Percentiles rank a stretch among this genome's conserved stretches.
Conservation (phyloP, 2,113 vertebrate genomes). For the Cygnus atratus region DNA sequence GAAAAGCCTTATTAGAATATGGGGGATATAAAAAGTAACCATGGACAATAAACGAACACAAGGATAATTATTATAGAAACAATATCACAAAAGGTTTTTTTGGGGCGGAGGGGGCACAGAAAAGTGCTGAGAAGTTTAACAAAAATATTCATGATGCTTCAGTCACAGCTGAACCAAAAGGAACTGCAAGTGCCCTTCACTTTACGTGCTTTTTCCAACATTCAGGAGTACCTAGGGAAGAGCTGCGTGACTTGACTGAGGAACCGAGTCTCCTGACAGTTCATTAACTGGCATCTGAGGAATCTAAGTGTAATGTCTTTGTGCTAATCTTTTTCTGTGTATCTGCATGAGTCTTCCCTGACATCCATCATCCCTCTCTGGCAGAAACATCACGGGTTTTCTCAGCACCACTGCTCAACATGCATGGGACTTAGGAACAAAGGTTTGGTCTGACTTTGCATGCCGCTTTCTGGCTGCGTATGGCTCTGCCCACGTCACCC, state of each 20-base stretch:
- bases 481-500: neutral
- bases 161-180: neutral
- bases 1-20: neutral
- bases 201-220: neutral
- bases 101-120: neutral
- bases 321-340: neutral
- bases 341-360: neutral
- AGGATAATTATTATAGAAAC: neutral
- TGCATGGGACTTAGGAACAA: neutral
- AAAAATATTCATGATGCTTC: neutral
- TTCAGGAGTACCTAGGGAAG: constrained; percentile 23
- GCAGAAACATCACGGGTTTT: constrained; percentile 20
- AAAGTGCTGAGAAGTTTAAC: neutral
- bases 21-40: neutral
- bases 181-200: neutral
- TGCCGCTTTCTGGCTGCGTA: neutral
- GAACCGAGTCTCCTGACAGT: constrained; percentile 27
- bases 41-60: neutral
- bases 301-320: constrained; percentile 2
- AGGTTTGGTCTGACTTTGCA: neutral
- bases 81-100: neutral
- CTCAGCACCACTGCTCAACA: neutral
- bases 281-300: constrained; percentile 29
- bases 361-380: neutral
- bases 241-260: constrained; percentile 2